Evolutionary conservation across 2,797 vertebrate species (phyloP), one percentile per base, ranked within the genome.

Genomic region (Chelon labrosus): DNA sequence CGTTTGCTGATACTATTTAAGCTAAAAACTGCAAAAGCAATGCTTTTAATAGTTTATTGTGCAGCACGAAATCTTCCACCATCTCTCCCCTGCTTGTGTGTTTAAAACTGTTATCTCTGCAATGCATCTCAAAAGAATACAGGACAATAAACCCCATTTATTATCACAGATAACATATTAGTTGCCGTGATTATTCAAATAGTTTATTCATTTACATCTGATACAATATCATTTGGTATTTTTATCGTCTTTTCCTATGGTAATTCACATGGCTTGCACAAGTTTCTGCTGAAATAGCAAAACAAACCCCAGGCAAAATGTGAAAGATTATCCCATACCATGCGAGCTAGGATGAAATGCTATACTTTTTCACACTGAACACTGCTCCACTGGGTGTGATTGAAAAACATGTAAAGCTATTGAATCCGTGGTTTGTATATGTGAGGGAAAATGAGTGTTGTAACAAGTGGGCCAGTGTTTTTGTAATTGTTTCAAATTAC

Each of bases 261-360:
- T 93, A 94, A 95, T 94, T 94, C 94, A 91, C 93, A 94, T 88
- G 89, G 92, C 91, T 93, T 80, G 88, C 92, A 93, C 92, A 95
- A 94, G 89, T 95, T 94, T 94, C 91, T 94, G 93, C 92, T 94
- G 93, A 95, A 95, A 94, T 93, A 94, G 92, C 92, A 93, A 94
- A 95, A 95, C 93, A 95, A 94, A 95, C 94, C 94, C 91, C 90
- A 85, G 94, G 94, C 93, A 87, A 94, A 94, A 94, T 92, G 92
- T 91, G 94, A 94, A 94, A 94, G 93, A 94, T 94, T 92, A 94
- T 94, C 92, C 92, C 88, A 85, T 92, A 93, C 92, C 91, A 93
- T 94, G 92, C 88, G 80, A 93, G 92, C 93, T 89, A 79, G 86
- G 85, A 91, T 93, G 91, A 94, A 94, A 94, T 87, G 90, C 91